These are phyloP conservation scores for Pungitius pungitius DNA, from an alignment of 2,113 vertebrate genomes.

Conservation along the genomic window DNA sequence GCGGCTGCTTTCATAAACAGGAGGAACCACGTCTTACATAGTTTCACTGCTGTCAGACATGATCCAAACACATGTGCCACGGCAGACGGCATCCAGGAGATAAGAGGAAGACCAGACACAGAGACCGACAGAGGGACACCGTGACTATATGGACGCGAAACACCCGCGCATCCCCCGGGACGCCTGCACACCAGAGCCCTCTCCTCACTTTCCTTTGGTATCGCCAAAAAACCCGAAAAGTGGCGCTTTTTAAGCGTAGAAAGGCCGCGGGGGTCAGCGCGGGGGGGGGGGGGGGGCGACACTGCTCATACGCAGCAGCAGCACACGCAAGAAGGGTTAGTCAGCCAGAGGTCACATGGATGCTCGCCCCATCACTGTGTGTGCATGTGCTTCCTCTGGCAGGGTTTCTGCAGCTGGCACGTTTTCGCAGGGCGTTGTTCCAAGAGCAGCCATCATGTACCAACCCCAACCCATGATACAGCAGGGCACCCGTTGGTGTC, in stretches of 20 bases:
- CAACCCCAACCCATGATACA: not conserved
- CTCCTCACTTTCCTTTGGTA: constrained; percentile 40
- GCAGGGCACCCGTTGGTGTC: constrained; percentile 1
- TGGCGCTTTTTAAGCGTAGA: constrained; percentile 4
- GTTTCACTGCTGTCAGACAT: constrained; percentile 81
- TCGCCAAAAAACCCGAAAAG: constrained; percentile 38
- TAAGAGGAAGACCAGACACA: constrained; percentile 50
- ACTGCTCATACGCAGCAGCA: not conserved
- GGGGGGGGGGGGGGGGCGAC: too few species aligned
- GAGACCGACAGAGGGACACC: constrained; percentile 51
- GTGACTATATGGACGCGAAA: constrained; percentile 34
- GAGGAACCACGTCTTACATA: constrained; percentile 82
- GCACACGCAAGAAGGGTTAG: not conserved
- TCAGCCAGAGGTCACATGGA: constrained; percentile 6
- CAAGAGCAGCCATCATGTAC: not conserved
- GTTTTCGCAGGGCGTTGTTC: constrained; percentile 1
- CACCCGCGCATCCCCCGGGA: too few species aligned
- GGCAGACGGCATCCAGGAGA: constrained; percentile 66
- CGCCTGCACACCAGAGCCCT: constrained; percentile 37
- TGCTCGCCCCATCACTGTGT: not conserved
- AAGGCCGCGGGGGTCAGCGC: constrained; percentile 23
- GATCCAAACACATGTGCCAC: constrained; percentile 81
- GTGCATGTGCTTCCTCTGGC: not conserved
- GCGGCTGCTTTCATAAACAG: constrained; percentile 77
- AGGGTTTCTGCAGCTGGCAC: not conserved